Base-by-base conservation (phyloP, 2,113 vertebrate species). In the Larimichthys polyactis region DNA sequence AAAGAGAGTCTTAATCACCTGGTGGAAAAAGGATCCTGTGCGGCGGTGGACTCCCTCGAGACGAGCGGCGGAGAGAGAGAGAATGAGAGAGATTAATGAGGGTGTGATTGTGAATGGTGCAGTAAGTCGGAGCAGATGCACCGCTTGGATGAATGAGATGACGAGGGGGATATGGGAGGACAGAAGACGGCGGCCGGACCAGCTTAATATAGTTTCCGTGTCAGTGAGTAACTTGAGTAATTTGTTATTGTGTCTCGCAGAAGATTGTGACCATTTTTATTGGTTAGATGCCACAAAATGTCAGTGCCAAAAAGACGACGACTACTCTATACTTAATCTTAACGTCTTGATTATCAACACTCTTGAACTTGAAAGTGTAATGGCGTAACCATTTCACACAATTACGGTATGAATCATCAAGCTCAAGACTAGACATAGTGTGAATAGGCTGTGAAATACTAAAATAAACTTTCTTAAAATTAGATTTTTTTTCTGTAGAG, bases 1-100 rank as follows among this genome's bases (percentile, higher is more conserved):
- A 17, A 3, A 49, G n/a, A 68, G 52, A 60, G 77, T 55, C 64
- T 85, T 82, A 84, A 88, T 90, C 76, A 85, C 75, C 65, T 70
- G 71, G 59, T 54, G 17, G 46, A 29, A 71, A 83, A 46, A 58
- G 43, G 67, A 75, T 68, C 54, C 63, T 1, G 58, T 54, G 19
- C 19, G 29, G 62, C 2, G 3, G 29, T 20, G 43, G 58, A 51
- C 24, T 85, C 83, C 83, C 76, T 2, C 2, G 60, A 24, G 70
- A 81, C 3, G 17, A 66, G 40, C 36, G 0, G 60, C 66, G 36
- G 36, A 52, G 52, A 64, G 60, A 79, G 52, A 64, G 60, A 79
- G 65, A 60, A 59, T 22, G 60, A 54, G 59, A 40, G 48, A 66
- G 71, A 78, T 54, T 62, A 89, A 89, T 75, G 69, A 85, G 70